A percentile compares a stretch with the other conserved stretches of the same genome.
Evolutionary conservation across 2,888 invertebrate species (phyloP).

Genomic region (Pristionchus mayeri): DNA sequence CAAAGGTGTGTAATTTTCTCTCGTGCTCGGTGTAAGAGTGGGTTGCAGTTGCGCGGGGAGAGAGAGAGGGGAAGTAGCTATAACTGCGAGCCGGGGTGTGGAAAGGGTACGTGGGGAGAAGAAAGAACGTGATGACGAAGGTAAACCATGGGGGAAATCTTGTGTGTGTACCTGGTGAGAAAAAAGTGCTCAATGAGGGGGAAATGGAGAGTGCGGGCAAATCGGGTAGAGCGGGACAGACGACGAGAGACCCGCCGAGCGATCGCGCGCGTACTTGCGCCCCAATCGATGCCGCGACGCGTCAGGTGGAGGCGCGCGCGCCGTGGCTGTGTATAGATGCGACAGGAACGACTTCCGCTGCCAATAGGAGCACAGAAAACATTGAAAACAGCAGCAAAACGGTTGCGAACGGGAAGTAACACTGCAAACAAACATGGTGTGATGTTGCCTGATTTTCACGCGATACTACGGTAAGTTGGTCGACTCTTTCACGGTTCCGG

Average conservation of each 20-base stretch:
- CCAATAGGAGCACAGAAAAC: background rate
- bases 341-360: background rate
- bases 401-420: background rate
- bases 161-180: constrained; percentile 28
- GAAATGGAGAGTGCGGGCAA: background rate
- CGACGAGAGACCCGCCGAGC: background rate
- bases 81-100: constrained; percentile 7
- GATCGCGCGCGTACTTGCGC: constrained; percentile 28
- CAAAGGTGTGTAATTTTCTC: constrained; percentile 10
- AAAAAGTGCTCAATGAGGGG: constrained; percentile 15
- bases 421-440: background rate
- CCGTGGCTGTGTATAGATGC: background rate
- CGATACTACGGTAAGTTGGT: constrained; percentile 27
- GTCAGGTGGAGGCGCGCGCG: background rate
- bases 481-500: too few relatives aligned
- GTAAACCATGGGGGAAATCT: background rate
- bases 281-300: constrained; percentile 31
- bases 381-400: background rate
- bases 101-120: background rate
- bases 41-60: constrained; percentile 16
- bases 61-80: background rate
- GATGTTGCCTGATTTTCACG: background rate
- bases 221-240: constrained; percentile 23
- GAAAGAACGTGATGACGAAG: constrained; percentile 42
- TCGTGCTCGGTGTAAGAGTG: background rate